Conservation (phyloP, 2,888 invertebrate species). For the Taenaris catops region DNA sequence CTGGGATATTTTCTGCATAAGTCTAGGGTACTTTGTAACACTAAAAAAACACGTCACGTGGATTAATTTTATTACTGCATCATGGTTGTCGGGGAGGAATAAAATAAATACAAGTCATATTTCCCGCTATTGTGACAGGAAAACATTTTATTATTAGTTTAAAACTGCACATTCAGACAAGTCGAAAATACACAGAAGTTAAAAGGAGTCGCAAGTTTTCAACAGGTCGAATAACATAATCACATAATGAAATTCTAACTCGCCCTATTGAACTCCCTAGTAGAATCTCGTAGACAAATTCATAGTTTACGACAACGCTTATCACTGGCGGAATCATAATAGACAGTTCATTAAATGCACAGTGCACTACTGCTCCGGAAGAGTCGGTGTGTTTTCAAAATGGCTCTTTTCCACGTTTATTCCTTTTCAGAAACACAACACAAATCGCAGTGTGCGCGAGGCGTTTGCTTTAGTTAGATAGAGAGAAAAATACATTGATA, state of each 20-base stretch:
- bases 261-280: conserved; percentile 40
- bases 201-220: conserved; percentile 58
- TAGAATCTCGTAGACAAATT: conserved; percentile 15
- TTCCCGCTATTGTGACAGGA: conserved; percentile 50
- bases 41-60: no score
- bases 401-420: conserved; percentile 90
- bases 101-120: no score
- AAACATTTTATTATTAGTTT: conserved; percentile 66
- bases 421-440: conserved; percentile 94
- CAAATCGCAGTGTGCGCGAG: conserved; percentile 81
- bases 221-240: conserved; percentile 67
- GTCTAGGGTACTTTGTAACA: no score
- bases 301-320: conserved; percentile 45
- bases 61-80: no score
- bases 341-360: conserved; percentile 54
- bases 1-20: no score
- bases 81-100: no score
- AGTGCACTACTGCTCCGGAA: conserved; percentile 63
- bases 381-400: conserved; percentile 92
- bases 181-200: conserved; percentile 62
- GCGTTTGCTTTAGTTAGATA: conserved; percentile 19
- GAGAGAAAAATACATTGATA: conserved; percentile 14
- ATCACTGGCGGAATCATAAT: conserved; percentile 54
- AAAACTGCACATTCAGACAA: conserved; percentile 72
- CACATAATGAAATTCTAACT: conserved; percentile 56